A percentile compares a stretch with the other conserved stretches of the same genome.
Evolutionary conservation across 2,888 invertebrate species (phyloP).

Genomic region (Melieria omissa): DNA sequence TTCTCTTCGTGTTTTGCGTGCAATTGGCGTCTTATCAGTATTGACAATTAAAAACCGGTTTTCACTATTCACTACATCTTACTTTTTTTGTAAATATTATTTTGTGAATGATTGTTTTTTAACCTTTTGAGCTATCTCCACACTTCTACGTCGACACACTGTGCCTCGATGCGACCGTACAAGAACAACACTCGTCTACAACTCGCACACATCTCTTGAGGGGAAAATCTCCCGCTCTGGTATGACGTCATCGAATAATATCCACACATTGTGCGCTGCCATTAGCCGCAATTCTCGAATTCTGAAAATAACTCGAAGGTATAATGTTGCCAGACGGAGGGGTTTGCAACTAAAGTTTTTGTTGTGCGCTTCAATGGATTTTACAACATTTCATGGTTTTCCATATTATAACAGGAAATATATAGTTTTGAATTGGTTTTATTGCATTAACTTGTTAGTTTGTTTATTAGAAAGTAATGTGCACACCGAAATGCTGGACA

Average conservation of each 20-base stretch:
- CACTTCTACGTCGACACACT: slow-evolving; percentile 19
- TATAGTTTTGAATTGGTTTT: no score
- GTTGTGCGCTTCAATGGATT: no score
- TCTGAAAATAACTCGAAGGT: no score
- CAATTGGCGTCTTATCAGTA: no score
- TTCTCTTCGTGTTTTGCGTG: no score
- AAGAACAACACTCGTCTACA: slow-evolving; percentile 16
- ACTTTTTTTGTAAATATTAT: slow-evolving; percentile 23
- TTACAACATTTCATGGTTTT: no score
- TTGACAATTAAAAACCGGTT: slow-evolving; percentile 20
- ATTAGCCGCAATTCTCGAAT: not conserved
- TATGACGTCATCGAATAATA: slow-evolving; percentile 26
- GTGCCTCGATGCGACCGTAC: slow-evolving; percentile 1
- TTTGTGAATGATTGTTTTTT: slow-evolving; percentile 3
- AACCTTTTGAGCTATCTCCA: slow-evolving; percentile 24
- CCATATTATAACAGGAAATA: no score
- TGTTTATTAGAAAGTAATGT: no score
- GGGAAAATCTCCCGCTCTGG: slow-evolving; percentile 9
- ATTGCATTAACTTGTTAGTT: no score
- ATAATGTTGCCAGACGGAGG: not conserved
- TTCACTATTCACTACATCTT: slow-evolving; percentile 10
- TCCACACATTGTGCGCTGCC: slow-evolving; percentile 10
- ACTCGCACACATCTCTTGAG: slow-evolving; percentile 19
- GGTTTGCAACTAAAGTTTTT: not conserved
- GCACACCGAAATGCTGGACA: no score